These are phyloP conservation scores for Venustaconcha ellipsiformis DNA, from an alignment of 1,140 invertebrate genomes.

Conservation along the genomic window DNA sequence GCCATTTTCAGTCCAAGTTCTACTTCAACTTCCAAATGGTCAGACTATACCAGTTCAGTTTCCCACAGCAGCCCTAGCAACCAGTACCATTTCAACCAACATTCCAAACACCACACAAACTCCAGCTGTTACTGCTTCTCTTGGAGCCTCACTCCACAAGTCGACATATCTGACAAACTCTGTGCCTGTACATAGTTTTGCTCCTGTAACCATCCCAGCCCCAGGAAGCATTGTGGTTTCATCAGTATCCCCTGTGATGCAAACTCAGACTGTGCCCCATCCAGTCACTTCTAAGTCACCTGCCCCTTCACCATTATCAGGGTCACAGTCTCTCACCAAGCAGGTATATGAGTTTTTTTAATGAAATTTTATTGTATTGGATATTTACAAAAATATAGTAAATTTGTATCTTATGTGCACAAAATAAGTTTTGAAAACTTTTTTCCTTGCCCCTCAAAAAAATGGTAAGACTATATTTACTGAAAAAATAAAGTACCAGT, in stretches of 20 bases:
- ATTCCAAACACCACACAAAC: neutral
- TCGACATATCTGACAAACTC: constrained; percentile 15
- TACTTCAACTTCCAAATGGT: constrained; percentile 62
- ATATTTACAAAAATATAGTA: neutral
- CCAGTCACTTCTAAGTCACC: too few relatives aligned
- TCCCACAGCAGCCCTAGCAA: constrained; percentile 53
- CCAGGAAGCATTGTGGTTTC: too few relatives aligned
- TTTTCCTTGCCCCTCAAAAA: too few relatives aligned
- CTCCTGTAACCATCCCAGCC: neutral
- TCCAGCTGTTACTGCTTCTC: constrained; percentile 8
- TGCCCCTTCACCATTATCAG: neutral
- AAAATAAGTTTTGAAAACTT: too few relatives aligned
- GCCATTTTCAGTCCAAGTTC: constrained; percentile 46
- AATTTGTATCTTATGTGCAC: too few relatives aligned
- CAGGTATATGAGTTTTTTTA: constrained; percentile 10
- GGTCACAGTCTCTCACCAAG: constrained; percentile 24
- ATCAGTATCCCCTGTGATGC: too few relatives aligned
- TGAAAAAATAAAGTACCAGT: too few relatives aligned
- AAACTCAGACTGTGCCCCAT: too few relatives aligned
- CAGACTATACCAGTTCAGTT: constrained; percentile 62
- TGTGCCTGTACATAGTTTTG: constrained; percentile 11
- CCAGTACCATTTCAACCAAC: neutral
- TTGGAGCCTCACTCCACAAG: neutral
- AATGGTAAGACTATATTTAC: too few relatives aligned
- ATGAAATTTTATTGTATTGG: neutral